These are phyloP conservation scores for Tupaia tana DNA, from an alignment of 2,113 vertebrate species.

Conservation along the genomic window DNA sequence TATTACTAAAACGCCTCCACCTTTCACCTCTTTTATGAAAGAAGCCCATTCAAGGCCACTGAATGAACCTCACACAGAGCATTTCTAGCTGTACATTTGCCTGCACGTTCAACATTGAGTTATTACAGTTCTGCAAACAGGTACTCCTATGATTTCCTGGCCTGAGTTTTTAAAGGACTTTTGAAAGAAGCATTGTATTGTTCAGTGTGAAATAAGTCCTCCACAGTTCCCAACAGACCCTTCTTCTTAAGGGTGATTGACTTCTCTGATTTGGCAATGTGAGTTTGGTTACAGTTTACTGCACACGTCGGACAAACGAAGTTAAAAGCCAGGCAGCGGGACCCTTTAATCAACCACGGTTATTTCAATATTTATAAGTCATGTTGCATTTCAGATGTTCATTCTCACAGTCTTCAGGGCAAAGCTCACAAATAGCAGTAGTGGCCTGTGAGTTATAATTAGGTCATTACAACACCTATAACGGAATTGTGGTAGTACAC, in stretches of 20 bases:
- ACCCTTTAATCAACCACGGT: background rate
- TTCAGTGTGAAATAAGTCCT: background rate
- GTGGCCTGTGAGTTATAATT: background rate
- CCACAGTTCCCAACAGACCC: constrained; percentile 29
- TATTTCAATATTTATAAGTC: background rate
- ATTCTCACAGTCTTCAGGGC: background rate
- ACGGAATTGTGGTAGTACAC: background rate
- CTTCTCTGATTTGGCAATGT: background rate
- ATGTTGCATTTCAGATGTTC: background rate
- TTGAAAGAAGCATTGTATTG: constrained; percentile 67
- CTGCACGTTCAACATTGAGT: constrained; percentile 50
- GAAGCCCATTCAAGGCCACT: constrained; percentile 73
- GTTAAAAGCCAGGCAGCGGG: background rate
- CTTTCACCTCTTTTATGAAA: constrained; percentile 78
- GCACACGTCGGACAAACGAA: background rate
- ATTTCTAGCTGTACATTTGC: constrained; percentile 50
- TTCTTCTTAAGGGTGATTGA: background rate
- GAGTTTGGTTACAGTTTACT: constrained; percentile 7
- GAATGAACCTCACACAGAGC: constrained; percentile 64
- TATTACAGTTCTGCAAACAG: constrained; percentile 72
- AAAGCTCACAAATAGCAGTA: background rate
- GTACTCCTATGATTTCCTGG: constrained; percentile 72
- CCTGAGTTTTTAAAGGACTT: constrained; percentile 50
- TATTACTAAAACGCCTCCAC: constrained; percentile 75
- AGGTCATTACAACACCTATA: background rate